A percentile compares a stretch with the other conserved stretches of the same genome.
phyloP scores from a whole-genome alignment of 2,113 vertebrate genomes.

The Lonchura striata region DNA sequence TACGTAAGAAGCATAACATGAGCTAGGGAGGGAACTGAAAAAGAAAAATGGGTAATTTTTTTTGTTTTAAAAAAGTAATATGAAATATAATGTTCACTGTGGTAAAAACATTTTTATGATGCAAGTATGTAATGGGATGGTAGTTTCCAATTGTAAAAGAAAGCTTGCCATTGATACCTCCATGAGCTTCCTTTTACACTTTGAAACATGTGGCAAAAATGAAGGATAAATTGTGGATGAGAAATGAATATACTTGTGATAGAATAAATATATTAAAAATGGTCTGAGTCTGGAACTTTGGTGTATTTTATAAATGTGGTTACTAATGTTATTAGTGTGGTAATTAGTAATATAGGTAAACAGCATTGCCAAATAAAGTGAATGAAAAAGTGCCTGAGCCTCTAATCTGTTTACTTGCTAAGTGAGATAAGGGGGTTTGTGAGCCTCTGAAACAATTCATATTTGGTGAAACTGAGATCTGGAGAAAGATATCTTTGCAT shows the following conservation, averaged over 20 bases:
- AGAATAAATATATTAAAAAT: background rate
- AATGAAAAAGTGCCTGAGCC: background rate
- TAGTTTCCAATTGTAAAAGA: background rate
- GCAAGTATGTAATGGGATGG: background rate
- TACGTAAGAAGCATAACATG: background rate
- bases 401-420: background rate
- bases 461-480: background rate
- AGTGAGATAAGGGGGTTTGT: background rate
- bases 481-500: background rate
- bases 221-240: background rate
- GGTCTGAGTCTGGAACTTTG: background rate
- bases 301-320: background rate
- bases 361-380: background rate
- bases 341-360: background rate
- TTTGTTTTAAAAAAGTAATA: background rate
- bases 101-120: background rate
- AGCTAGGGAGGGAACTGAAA: background rate
- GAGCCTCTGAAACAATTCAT: background rate
- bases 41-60: background rate
- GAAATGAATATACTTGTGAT: background rate
- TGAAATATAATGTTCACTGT: background rate
- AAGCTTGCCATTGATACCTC: background rate
- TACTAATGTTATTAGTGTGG: background rate
- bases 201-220: background rate
- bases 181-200: background rate